Evolutionary conservation across 1,140 invertebrate genomes (phyloP).

Genomic region (Melitaea cinxia): DNA sequence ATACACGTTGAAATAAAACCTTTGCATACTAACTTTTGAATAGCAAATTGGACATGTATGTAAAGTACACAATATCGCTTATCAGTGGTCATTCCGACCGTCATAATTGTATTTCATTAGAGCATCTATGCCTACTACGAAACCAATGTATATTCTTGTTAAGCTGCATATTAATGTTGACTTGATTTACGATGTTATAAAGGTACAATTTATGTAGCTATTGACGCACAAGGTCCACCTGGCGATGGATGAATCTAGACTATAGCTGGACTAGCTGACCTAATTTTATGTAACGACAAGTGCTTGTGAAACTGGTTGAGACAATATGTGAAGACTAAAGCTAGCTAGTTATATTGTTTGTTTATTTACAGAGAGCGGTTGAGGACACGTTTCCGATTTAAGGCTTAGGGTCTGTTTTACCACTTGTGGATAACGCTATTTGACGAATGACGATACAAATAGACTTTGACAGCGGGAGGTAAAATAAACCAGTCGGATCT

Average conservation of each 20-base stretch:
- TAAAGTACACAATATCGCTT: constrained; percentile 55
- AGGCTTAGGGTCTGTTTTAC: too few relatives aligned
- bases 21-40: constrained; percentile 32
- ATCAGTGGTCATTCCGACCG: constrained; percentile 48
- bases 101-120: constrained; percentile 57
- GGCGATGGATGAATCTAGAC: constrained; percentile 14
- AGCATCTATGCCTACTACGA: constrained; percentile 41
- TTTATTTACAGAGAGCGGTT: constrained; percentile 6
- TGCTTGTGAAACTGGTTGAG: constrained; percentile 21
- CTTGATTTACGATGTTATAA: constrained; percentile 44
- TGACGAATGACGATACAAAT: too few relatives aligned
- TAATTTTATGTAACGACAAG: constrained; percentile 25
- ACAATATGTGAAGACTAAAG: constrained; percentile 20
- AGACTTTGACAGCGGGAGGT: too few relatives aligned
- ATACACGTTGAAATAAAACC: constrained; percentile 13
- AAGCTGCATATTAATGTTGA: constrained; percentile 20
- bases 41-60: constrained; percentile 54
- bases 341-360: neutral
- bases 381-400: neutral
- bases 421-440: too few relatives aligned
- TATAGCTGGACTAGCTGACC: constrained; percentile 17
- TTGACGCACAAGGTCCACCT: constrained; percentile 41
- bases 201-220: constrained; percentile 40
- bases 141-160: constrained; percentile 8
- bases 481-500: too few relatives aligned